These are phyloP conservation scores for Morone chrysops DNA, from an alignment of 2,113 vertebrate genomes.

Conservation along the genomic window DNA sequence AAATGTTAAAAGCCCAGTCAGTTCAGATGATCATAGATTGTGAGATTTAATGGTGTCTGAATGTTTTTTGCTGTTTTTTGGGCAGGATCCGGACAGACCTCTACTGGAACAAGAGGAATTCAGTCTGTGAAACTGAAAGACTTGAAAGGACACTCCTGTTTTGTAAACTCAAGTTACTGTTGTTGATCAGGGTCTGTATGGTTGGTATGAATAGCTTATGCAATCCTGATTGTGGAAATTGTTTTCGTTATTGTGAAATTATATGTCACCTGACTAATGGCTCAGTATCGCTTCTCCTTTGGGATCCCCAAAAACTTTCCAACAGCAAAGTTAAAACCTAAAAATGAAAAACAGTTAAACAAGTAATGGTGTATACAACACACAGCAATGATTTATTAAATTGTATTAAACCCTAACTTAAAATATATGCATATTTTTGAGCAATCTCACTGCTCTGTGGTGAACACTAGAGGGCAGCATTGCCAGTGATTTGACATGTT, in stretches of 20 bases:
- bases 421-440: neutral
- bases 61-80: neutral
- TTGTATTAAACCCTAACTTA: too few species aligned
- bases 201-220: neutral
- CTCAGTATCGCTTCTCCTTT: conserved; percentile 11
- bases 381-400: neutral
- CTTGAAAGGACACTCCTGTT: conserved; percentile 11
- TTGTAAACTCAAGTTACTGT: conserved; percentile 40
- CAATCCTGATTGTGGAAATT: neutral
- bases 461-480: conserved; percentile 58
- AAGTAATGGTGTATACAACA: neutral
- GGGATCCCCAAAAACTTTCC: neutral
- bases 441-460: neutral
- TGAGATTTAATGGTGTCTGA: neutral
- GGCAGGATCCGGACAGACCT: conserved; percentile 68
- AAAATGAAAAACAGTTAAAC: neutral
- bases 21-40: neutral
- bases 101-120: conserved; percentile 67
- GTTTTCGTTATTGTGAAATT: neutral
- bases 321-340: neutral
- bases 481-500: neutral
- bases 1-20: neutral
- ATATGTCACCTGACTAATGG: neutral
- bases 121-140: conserved; percentile 52
- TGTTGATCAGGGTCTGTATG: neutral